Percentiles rank a stretch among this genome's conserved stretches.
Conservation (phyloP, 2,888 invertebrate species). For the Pediacus dermestoides region DNA sequence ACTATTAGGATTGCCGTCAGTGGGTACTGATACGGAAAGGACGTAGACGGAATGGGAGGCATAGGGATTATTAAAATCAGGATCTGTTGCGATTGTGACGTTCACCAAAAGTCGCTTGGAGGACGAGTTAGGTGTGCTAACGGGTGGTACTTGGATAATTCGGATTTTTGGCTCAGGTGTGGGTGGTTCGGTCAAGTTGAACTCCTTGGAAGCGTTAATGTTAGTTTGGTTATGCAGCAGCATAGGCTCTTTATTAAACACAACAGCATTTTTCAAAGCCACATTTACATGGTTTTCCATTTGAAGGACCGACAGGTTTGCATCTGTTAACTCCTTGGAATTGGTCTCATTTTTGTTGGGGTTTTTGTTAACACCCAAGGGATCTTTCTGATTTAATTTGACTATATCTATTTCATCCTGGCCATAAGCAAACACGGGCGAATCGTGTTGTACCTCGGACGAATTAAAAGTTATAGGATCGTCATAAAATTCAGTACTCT, state of each 20-base stretch:
- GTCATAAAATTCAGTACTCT: no score
- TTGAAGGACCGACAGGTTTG: conserved; percentile 35
- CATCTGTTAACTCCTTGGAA: conserved; percentile 43
- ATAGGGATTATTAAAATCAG: conserved; percentile 51
- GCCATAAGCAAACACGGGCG: conserved; percentile 37
- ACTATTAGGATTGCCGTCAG: conserved; percentile 54
- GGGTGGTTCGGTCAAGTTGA: conserved; percentile 27
- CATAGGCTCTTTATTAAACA: conserved; percentile 30
- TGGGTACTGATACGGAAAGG: conserved; percentile 76
- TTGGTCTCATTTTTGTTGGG: conserved; percentile 21
- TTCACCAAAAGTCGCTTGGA: conserved; percentile 72
- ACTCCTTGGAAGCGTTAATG: conserved; percentile 24
- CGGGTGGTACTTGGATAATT: conserved; percentile 43
- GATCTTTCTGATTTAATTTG: conserved; percentile 44
- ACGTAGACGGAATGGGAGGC: conserved; percentile 69
- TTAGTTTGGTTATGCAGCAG: conserved; percentile 35
- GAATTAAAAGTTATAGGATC: conserved; percentile 14
- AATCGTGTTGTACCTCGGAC: conserved; percentile 48
- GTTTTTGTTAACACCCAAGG: conserved; percentile 25
- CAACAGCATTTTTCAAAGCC: conserved; percentile 27
- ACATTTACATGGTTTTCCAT: conserved; percentile 15
- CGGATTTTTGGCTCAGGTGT: conserved; percentile 34
- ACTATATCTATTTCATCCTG: conserved; percentile 52
- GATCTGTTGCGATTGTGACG: conserved; percentile 75
- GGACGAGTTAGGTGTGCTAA: conserved; percentile 42